These are phyloP conservation scores for Brachyrhaphis roseni DNA, from an alignment of 2,797 vertebrate species.

Conservation along the genomic window DNA sequence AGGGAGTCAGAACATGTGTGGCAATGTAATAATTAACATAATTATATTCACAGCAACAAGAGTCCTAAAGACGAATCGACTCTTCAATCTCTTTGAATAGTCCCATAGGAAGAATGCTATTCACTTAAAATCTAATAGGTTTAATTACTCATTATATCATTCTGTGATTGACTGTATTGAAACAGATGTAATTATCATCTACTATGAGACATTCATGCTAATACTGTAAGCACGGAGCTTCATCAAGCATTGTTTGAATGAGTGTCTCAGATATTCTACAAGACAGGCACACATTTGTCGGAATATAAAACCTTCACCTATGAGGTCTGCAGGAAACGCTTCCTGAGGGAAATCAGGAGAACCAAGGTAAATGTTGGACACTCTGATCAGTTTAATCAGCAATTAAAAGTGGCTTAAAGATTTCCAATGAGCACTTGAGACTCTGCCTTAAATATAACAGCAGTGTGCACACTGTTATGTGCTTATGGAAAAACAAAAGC, in stretches of 20 bases:
- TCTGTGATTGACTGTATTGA: conserved; percentile 44
- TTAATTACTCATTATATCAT: conserved; percentile 61
- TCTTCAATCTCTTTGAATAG: conserved; percentile 26
- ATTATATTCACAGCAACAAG: conserved; percentile 49
- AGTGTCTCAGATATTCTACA: conserved; percentile 29
- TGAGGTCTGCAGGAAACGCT: conserved; percentile 28
- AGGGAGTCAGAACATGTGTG: conserved; percentile 2
- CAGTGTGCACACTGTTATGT: conserved; percentile 12
- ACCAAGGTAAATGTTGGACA: conserved; percentile 30
- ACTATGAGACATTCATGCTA: conserved; percentile 52
- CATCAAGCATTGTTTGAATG: conserved; percentile 34
- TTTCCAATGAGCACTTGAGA: conserved; percentile 23
- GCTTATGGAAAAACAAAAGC: conserved; percentile 42
- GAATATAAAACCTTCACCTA: conserved; percentile 11
- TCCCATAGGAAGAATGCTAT: conserved; percentile 50
- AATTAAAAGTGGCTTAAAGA: conserved; percentile 42
- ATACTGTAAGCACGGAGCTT: conserved; percentile 41
- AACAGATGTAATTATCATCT: conserved; percentile 53
- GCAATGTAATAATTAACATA: conserved; percentile 62
- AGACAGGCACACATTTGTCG: conserved; percentile 23
- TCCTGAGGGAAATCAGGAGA: conserved; percentile 25
- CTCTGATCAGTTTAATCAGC: conserved; percentile 36
- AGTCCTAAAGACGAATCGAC: conserved; percentile 33
- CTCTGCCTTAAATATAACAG: conserved; percentile 2
- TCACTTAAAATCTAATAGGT: conserved; percentile 55